phyloP scores from a whole-genome alignment of 2,888 invertebrate species.

The Escarpia spicata region DNA sequence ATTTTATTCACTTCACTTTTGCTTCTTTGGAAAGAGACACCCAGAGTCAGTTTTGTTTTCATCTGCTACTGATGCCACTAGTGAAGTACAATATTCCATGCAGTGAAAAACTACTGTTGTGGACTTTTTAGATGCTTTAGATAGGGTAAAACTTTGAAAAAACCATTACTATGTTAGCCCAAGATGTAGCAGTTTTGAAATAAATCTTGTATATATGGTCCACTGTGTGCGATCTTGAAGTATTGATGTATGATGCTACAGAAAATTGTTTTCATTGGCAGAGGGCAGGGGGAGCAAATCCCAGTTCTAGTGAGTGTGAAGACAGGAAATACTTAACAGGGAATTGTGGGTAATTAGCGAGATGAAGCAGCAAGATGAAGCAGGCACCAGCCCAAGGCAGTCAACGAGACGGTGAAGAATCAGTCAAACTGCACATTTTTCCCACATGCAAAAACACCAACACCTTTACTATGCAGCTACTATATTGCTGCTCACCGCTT shows the following conservation, averaged over 20 bases:
- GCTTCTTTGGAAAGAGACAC: too few species aligned
- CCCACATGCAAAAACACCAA: neutral
- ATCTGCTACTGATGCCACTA: too few species aligned
- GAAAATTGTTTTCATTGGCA: neutral
- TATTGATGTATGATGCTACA: neutral
- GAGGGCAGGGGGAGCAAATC: neutral
- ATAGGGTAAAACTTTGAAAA: too few species aligned
- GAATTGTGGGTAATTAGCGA: neutral
- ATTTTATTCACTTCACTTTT: too few species aligned
- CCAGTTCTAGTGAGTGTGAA: neutral
- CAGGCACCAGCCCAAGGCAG: neutral
- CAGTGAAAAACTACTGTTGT: too few species aligned
- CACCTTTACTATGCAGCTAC: neutral
- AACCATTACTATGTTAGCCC: too few species aligned
- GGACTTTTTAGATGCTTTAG: too few species aligned
- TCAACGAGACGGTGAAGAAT: neutral
- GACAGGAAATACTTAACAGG: neutral
- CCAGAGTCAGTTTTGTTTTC: too few species aligned
- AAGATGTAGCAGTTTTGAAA: too few species aligned
- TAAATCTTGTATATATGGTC: too few species aligned
- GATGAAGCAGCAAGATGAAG: neutral
- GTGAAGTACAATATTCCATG: too few species aligned
- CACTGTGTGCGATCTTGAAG: neutral
- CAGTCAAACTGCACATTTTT: constrained; percentile 9
- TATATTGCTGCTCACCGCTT: neutral